Conservation (phyloP, 2,113 vertebrate species). For the Aplodontia rufa region DNA sequence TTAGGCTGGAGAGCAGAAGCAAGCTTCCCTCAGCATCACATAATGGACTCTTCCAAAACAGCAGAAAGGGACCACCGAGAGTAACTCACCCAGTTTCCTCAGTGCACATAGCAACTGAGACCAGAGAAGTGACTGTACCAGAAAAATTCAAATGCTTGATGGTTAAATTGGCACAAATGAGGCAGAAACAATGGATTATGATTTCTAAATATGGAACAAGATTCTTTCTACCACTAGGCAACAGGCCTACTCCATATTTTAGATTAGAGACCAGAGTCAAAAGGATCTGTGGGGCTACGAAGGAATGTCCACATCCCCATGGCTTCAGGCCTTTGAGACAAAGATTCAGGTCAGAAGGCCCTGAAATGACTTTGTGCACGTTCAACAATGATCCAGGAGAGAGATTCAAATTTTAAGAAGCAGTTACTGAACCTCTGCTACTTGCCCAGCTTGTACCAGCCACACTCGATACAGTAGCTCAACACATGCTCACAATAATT, state of each 20-base stretch:
- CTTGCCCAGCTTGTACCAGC: background rate
- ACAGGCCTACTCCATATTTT: background rate
- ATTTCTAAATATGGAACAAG: background rate
- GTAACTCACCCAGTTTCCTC: background rate
- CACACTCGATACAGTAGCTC: background rate
- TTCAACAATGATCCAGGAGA: background rate
- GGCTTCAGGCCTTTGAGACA: conserved; percentile 6
- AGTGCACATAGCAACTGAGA: background rate
- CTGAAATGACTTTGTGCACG: background rate
- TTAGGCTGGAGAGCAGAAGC: background rate
- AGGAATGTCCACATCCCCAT: background rate
- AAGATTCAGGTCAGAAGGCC: background rate
- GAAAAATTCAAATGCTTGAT: conserved; percentile 8
- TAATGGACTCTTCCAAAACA: background rate
- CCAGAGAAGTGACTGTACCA: background rate
- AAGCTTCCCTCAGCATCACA: background rate
- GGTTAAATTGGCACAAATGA: background rate
- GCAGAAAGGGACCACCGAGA: background rate
- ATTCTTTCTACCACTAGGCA: background rate
- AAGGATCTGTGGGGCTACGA: background rate
- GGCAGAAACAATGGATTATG: background rate
- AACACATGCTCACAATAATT: background rate
- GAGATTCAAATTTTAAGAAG: background rate
- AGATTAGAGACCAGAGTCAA: background rate
- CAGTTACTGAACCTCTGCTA: background rate